These are phyloP conservation scores for Clanis bilineata DNA, from an alignment of 2,888 invertebrate species.

Conservation along the genomic window DNA sequence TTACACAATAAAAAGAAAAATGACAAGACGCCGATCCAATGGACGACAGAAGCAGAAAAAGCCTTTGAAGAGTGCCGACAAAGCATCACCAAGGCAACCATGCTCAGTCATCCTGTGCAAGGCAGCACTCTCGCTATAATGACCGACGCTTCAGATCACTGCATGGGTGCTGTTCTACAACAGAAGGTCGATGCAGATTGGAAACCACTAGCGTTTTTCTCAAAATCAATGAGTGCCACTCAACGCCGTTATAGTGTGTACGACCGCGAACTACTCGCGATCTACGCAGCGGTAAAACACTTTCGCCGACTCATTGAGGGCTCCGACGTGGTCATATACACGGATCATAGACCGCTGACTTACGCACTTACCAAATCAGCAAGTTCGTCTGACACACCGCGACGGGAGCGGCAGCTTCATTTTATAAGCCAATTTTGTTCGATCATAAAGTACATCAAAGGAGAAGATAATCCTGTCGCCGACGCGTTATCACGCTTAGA, in stretches of 20 bases:
- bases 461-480: constrained; percentile 26
- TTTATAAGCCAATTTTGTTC: constrained; percentile 29
- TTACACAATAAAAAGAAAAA: not conserved
- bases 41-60: not conserved
- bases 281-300: not conserved
- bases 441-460: constrained; percentile 23
- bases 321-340: constrained; percentile 21
- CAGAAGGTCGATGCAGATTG: not conserved
- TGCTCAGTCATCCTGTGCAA: not conserved
- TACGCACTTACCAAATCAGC: constrained; percentile 19
- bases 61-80: not conserved
- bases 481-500: constrained; percentile 28
- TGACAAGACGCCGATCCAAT: not conserved
- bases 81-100: not conserved
- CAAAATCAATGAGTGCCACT: not conserved
- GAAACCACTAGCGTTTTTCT: constrained; percentile 14
- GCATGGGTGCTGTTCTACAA: constrained; percentile 11
- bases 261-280: constrained; percentile 9
- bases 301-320: not conserved
- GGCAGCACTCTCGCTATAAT: not conserved
- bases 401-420: constrained; percentile 25
- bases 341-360: constrained; percentile 27
- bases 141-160: not conserved
- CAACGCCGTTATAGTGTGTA: constrained; percentile 12
- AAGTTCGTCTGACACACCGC: constrained; percentile 24